phyloP scores from a whole-genome alignment of 2,797 vertebrate genomes.

The Kryptolebias ocellatus region DNA sequence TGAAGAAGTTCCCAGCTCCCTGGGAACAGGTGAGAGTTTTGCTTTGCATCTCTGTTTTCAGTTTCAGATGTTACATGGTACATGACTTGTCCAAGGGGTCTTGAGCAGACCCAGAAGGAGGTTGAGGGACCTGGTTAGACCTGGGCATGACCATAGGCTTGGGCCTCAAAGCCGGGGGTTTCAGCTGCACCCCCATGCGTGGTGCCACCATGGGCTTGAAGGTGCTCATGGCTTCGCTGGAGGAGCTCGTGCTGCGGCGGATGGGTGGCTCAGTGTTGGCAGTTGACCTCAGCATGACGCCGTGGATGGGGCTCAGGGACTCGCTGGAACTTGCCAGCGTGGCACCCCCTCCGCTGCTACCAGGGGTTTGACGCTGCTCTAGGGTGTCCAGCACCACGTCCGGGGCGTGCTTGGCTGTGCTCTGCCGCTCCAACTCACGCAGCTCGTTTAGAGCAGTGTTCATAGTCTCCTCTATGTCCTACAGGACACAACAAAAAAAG shows the following conservation, averaged over 20 bases:
- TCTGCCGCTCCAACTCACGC: slow-evolving; percentile 96
- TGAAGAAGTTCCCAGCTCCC: slow-evolving; percentile 27
- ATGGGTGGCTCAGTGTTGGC: slow-evolving; percentile 86
- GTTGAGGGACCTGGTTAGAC: slow-evolving; percentile 75
- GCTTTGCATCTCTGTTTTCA: slow-evolving; percentile 10
- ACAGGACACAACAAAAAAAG: slow-evolving; percentile 33
- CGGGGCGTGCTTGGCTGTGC: slow-evolving; percentile 93
- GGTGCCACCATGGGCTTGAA: slow-evolving; percentile 94
- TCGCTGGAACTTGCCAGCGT: slow-evolving; percentile 84
- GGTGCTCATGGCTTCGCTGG: slow-evolving; percentile 94
- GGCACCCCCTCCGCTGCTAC: slow-evolving; percentile 81
- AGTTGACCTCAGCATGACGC: slow-evolving; percentile 74
- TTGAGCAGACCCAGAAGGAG: slow-evolving; percentile 79
- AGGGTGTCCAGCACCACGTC: slow-evolving; percentile 98
- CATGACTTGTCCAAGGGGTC: slow-evolving; percentile 95
- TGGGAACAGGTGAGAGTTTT: slow-evolving; percentile 30
- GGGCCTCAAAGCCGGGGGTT: slow-evolving; percentile 95
- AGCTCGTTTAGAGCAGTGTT: slow-evolving; percentile 97
- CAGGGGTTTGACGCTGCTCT: slow-evolving; percentile 89
- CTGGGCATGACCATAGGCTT: slow-evolving; percentile 96
- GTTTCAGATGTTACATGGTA: slow-evolving; percentile 88
- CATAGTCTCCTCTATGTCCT: slow-evolving; percentile 99
- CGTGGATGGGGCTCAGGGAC: slow-evolving; percentile 84
- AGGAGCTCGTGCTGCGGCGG: slow-evolving; percentile 91
- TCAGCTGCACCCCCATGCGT: slow-evolving; percentile 97